Evolutionary conservation across 2,797 vertebrate species (phyloP).

Genomic region (Perodicticus potto): DNA sequence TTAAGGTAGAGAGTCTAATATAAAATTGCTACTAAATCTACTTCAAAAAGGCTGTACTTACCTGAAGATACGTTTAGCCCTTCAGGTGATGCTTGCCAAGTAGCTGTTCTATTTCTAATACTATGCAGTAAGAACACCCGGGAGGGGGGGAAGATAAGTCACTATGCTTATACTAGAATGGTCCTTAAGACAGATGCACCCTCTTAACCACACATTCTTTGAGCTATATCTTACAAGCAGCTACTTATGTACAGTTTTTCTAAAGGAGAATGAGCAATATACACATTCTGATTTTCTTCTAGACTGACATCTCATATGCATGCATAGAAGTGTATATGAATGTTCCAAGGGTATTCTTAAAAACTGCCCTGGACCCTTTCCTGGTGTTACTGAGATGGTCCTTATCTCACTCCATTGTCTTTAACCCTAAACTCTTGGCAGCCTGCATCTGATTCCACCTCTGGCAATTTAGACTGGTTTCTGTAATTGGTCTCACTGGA

Average conservation of each 20-base stretch:
- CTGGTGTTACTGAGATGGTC: neutral
- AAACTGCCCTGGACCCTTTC: neutral
- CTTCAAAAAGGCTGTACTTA: neutral
- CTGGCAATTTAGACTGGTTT: neutral
- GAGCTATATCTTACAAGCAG: neutral
- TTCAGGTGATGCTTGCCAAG: neutral
- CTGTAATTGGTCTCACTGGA: conserved; percentile 65
- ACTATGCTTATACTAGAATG: neutral
- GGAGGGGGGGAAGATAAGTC: accelerated
- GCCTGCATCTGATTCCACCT: conserved; percentile 2
- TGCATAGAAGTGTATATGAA: neutral
- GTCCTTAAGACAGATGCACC: neutral
- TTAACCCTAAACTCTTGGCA: conserved; percentile 26
- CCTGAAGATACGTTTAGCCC: neutral
- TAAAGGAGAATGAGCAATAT: neutral
- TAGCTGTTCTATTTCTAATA: neutral
- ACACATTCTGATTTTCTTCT: neutral
- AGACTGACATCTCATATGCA: neutral
- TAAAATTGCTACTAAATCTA: neutral
- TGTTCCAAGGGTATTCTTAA: neutral
- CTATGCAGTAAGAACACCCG: neutral
- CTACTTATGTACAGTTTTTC: neutral
- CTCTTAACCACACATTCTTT: neutral
- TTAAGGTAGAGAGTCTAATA: neutral
- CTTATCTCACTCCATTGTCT: conserved; percentile 4